These are phyloP conservation scores for Sitobion miscanthi DNA, from an alignment of 1,140 invertebrate genomes.

Conservation along the genomic window DNA sequence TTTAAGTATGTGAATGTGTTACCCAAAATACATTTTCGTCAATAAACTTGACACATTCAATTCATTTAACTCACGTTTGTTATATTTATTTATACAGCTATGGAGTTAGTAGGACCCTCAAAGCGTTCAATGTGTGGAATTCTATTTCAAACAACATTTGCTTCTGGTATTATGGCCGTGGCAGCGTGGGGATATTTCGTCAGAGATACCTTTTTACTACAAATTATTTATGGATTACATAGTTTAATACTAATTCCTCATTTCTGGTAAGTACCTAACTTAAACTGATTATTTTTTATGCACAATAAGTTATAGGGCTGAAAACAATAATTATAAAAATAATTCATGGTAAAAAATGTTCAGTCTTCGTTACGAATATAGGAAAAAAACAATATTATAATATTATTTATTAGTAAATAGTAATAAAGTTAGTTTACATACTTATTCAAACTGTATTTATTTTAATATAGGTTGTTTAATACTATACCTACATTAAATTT, in stretches of 20 bases:
- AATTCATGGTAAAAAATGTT: not conserved
- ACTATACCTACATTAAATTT: not conserved
- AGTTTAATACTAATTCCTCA: slow-evolving; percentile 75
- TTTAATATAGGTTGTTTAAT: too few species aligned
- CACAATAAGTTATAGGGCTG: not conserved
- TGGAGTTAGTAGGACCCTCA: slow-evolving; percentile 84
- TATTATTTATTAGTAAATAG: too few species aligned
- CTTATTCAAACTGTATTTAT: too few species aligned
- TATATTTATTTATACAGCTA: slow-evolving; percentile 65
- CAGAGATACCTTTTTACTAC: slow-evolving; percentile 75
- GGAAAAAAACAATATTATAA: not conserved
- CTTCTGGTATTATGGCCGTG: slow-evolving; percentile 81
- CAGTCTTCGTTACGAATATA: not conserved
- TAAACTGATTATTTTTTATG: not conserved
- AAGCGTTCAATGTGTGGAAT: slow-evolving; percentile 83
- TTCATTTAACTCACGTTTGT: not conserved
- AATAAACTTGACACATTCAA: not conserved
- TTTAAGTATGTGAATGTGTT: slow-evolving; percentile 65
- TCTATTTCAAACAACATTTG: slow-evolving; percentile 80
- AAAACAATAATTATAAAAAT: not conserved
- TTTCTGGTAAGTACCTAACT: slow-evolving; percentile 70
- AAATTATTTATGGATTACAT: slow-evolving; percentile 81
- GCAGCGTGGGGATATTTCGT: slow-evolving; percentile 82
- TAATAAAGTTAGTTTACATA: too few species aligned
- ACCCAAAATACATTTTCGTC: not conserved